Evolutionary conservation across 2,113 vertebrate species (phyloP).

Genomic region (Dasyornis broadbenti): DNA sequence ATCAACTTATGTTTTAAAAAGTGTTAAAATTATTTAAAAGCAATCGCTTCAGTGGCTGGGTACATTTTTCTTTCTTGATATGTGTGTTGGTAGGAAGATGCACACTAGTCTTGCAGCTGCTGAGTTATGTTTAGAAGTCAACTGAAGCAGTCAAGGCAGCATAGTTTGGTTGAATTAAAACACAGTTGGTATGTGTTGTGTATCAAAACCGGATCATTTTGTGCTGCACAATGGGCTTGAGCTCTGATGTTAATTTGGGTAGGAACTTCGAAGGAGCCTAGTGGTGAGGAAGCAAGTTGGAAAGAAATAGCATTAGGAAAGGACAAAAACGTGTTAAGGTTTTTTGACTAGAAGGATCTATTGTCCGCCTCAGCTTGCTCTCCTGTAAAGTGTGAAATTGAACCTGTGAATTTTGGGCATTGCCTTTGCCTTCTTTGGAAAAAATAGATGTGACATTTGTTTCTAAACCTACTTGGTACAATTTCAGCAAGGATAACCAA

Average conservation of each 20-base stretch:
- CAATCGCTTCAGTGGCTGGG: not conserved
- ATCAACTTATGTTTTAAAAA: not conserved
- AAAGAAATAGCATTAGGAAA: not conserved
- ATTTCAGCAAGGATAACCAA: not conserved
- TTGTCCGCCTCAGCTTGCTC: not conserved
- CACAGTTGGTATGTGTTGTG: not conserved
- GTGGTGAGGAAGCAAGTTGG: not conserved
- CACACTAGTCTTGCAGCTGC: not conserved
- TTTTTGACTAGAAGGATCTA: not conserved
- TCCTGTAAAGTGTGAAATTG: not conserved
- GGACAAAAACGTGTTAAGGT: not conserved
- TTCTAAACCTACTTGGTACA: not conserved
- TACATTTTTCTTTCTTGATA: not conserved
- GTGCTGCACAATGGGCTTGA: not conserved
- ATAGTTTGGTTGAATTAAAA: not conserved
- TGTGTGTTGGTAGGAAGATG: not conserved
- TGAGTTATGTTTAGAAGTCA: not conserved
- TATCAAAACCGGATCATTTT: not conserved
- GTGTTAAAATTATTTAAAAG: not conserved
- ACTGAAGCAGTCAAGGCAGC: not conserved
- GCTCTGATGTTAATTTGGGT: not conserved
- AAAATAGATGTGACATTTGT: not conserved
- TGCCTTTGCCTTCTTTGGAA: not conserved
- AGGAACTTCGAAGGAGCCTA: not conserved
- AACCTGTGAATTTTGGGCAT: not conserved